These are phyloP conservation scores for Epicauta chinensis DNA, from an alignment of 1,140 invertebrate species.

Conservation along the genomic window DNA sequence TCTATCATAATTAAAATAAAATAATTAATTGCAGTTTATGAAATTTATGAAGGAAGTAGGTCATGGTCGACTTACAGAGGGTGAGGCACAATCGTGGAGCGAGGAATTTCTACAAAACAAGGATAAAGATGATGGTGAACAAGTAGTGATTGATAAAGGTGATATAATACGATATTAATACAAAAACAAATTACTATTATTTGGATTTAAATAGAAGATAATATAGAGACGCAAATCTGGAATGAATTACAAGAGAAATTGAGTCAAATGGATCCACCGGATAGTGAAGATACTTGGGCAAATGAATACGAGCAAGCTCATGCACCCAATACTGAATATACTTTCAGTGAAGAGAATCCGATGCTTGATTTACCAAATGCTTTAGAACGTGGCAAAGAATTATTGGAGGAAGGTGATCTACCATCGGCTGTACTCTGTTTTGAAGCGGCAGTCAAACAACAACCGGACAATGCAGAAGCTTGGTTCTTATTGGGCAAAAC, in stretches of 20 bases:
- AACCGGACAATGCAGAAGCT: conserved; percentile 72
- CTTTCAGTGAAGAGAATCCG: conserved; percentile 81
- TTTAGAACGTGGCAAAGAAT: conserved; percentile 78
- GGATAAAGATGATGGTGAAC: conserved; percentile 14
- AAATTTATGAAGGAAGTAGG: conserved; percentile 77
- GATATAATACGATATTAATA: not conserved
- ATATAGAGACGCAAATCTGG: conserved; percentile 64
- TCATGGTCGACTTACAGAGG: conserved; percentile 48
- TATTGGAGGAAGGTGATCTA: conserved; percentile 80
- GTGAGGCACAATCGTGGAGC: conserved; percentile 48
- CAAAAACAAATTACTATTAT: too few relatives aligned
- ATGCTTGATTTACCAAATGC: conserved; percentile 76
- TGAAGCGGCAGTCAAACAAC: conserved; percentile 88
- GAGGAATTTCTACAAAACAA: conserved; percentile 45
- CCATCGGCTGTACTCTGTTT: conserved; percentile 94
- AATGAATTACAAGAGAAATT: conserved; percentile 69
- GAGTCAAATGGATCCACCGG: conserved; percentile 55
- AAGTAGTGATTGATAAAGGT: not conserved
- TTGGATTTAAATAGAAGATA: conserved; percentile 31
- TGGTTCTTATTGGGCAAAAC: conserved; percentile 79
- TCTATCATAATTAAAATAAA: not conserved
- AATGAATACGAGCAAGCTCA: conserved; percentile 57
- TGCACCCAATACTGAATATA: conserved; percentile 70
- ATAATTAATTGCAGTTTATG: conserved; percentile 59
- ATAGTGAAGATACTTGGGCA: conserved; percentile 58